phyloP scores from a whole-genome alignment of 2,113 vertebrate species.

The Rattus norvegicus region DNA sequence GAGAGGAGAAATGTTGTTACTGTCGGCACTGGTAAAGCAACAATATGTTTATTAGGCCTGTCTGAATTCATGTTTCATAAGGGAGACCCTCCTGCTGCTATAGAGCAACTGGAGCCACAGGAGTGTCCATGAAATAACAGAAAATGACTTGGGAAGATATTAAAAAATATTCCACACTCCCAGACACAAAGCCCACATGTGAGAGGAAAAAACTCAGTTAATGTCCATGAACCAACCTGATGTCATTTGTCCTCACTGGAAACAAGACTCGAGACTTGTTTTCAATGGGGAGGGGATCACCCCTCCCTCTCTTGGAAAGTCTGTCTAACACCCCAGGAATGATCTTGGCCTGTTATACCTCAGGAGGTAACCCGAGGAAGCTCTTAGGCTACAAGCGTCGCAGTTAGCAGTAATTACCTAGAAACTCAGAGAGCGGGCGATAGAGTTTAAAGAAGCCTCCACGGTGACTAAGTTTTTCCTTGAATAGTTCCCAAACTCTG shows the following conservation, averaged over 20 bases:
- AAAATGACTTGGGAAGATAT: neutral
- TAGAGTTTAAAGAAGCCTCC: conserved; percentile 62
- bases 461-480: conserved; percentile 65
- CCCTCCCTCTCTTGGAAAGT: conserved; percentile 44
- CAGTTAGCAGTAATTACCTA: conserved; percentile 67
- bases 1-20: neutral
- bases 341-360: conserved; percentile 45
- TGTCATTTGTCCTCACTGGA: neutral
- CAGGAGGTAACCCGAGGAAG: conserved; percentile 41
- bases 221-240: neutral
- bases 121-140: neutral
- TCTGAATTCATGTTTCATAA: neutral
- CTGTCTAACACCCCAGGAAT: conserved; percentile 32
- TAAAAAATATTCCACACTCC: neutral
- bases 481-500: conserved; percentile 62
- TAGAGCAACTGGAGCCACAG: neutral
- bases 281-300: neutral
- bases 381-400: neutral
- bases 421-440: neutral
- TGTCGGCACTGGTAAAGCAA: neutral
- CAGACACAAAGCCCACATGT: neutral
- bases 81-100: neutral
- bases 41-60: neutral
- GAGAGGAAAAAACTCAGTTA: neutral
- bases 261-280: neutral